phyloP scores from a whole-genome alignment of 2,888 invertebrate species.

The Zaprionus bogoriensis region DNA sequence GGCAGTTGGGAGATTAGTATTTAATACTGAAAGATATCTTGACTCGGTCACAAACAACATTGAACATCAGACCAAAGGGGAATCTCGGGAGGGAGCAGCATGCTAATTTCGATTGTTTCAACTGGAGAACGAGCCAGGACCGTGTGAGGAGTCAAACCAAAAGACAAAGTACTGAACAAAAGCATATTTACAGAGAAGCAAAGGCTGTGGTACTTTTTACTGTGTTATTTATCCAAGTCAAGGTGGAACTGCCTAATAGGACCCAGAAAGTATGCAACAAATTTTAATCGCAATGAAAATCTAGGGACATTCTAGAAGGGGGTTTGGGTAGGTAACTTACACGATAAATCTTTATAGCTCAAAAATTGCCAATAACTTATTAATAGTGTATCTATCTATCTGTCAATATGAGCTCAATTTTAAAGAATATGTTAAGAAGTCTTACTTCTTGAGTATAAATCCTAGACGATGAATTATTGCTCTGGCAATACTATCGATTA shows the following conservation, averaged over 20 bases:
- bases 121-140: slow-evolving; percentile 21
- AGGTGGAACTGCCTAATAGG: neutral
- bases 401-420: no score
- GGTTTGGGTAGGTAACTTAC: no score
- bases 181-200: neutral
- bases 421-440: no score
- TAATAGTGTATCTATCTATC: no score
- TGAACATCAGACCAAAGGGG: slow-evolving; percentile 10
- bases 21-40: no score
- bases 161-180: neutral
- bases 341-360: no score
- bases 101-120: slow-evolving; percentile 51
- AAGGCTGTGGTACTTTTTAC: no score
- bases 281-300: neutral
- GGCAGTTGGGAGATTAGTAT: neutral
- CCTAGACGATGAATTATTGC: no score
- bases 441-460: no score
- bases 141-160: slow-evolving; percentile 3
- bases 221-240: no score
- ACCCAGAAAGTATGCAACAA: neutral
- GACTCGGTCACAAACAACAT: slow-evolving; percentile 13
- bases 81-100: slow-evolving; percentile 13
- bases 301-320: neutral
- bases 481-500: no score
- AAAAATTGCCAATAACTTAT: no score